Base-by-base conservation (phyloP, 1,140 invertebrate genomes). In the Aphaenogaster ashmeadi region DNA sequence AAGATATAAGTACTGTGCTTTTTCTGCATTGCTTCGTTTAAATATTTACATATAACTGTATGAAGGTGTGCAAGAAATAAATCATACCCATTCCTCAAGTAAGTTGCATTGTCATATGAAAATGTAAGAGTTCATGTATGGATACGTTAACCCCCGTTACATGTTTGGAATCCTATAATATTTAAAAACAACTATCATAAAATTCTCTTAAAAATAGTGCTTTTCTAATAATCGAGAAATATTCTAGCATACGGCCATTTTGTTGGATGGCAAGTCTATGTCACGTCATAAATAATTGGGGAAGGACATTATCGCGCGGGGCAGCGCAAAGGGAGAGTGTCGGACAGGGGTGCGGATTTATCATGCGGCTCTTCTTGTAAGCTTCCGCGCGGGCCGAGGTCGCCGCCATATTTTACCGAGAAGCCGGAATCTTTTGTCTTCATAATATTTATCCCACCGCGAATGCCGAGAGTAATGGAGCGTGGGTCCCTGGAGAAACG, bases 371-470 rank as follows among this genome's bases (percentile, higher is more conserved):
- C 84, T 87, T 78, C 85, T 84, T 84, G 80, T 60, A 84, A 62
- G 69, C 58, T 77, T 71, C 50, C 75, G 77, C 36, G 7, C 18
- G 74, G 44, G 11, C 50, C 58, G 71, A 72, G 60, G 54, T 83
- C 87, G 58, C 54, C 15, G 69, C 86, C 87, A 94, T 93, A 94
- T 93, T 93, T 94, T 90, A 93, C 83, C 66, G 78, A 56, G 84
- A 88, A 87, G 86, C 87, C 90, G 79, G 88, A 94, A 94, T 91
- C 93, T 94, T 94, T 95, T 94, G 94, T 95, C 93, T 94, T 92
- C 93, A 91, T 92, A 92, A 94, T 95, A 94, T 94, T 94, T 94
- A 94, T 93, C 91, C 93, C 81, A 71, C 60, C 87, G 77, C 90
- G 89, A 88, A 87, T 88, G 69, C 78, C 58, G 72, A 89, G 91